A percentile compares a stretch with the other conserved stretches of the same genome.
phyloP scores from a whole-genome alignment of 92 coral and sea anemone species.

The Porites divaricata region DNA sequence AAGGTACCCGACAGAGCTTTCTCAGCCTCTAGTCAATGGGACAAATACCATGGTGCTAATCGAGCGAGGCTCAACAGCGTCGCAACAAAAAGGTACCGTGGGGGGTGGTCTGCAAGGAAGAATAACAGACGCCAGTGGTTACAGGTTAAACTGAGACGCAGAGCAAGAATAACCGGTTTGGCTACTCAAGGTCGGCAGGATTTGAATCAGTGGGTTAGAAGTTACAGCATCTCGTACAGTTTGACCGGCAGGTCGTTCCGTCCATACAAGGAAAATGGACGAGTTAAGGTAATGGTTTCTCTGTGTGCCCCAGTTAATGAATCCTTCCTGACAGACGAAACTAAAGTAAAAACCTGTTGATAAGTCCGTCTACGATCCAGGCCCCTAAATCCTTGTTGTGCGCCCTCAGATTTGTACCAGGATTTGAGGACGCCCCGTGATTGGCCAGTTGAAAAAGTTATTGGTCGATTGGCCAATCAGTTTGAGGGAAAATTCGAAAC shows the following conservation, averaged over 20 bases:
- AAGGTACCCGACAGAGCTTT: slow-evolving; percentile 55
- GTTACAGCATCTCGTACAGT: slow-evolving; percentile 29
- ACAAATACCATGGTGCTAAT: slow-evolving; percentile 70
- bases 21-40: slow-evolving; percentile 68
- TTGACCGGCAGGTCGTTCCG: slow-evolving; percentile 33
- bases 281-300: slow-evolving; percentile 27
- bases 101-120: slow-evolving; percentile 84
- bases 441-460: too few species aligned
- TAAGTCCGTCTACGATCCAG: too few species aligned
- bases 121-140: slow-evolving; percentile 77
- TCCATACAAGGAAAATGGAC: slow-evolving; percentile 33
- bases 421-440: too few species aligned
- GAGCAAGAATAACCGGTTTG: slow-evolving; percentile 37
- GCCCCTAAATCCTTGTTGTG: too few species aligned
- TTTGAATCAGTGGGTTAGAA: slow-evolving; percentile 29
- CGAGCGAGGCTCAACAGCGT: slow-evolving; percentile 72
- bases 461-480: too few species aligned
- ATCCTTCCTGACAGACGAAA: too few species aligned
- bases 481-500: too few species aligned
- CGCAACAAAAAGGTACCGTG: slow-evolving; percentile 56
- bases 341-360: too few species aligned
- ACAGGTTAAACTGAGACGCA: slow-evolving; percentile 45
- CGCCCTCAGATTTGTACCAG: too few species aligned
- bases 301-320: not conserved
- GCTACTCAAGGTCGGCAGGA: slow-evolving; percentile 54